Evolutionary conservation across 2,888 invertebrate species (phyloP), one percentile per base, ranked within the genome.

Genomic region (Cataglyphis albicans): DNA sequence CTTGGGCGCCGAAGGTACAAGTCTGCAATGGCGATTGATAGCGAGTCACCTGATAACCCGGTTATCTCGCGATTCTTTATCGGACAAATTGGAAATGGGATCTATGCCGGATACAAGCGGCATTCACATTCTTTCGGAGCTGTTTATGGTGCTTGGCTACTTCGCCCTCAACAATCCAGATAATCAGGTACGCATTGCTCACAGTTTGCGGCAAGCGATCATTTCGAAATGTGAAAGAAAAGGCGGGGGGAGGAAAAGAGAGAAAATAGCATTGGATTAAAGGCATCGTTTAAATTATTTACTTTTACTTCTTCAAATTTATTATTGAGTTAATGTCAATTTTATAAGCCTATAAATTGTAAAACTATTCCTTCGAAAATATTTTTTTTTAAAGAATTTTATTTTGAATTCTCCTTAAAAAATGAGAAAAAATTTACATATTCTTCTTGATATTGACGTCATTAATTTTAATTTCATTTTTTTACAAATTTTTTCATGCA

Each of bases 21-120:
- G 97, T 4, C 95, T 98, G 57, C 98, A 98, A 94, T 98, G 98
- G 95, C 96, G 98, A 0, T 97, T 98, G 90, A 98, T 98, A 73
- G 97, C 97, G 52, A 97, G 97, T 83, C 97, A 98, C 92, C 95
- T 98, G 78, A 96, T 98, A 87, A 97, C 97, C 95, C 96, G 96
- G 90, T 95, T 96, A 72, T 96, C 94, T 0, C 92, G 96, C 59
- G 96, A 96, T 94, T 91, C 95, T 93, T 82, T 93, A 65, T 84
- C 90, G 48, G 89, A 90, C 70, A 91, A 92, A 67, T 63, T 86
- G 75, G 91, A 90, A 76, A 80, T 72, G 89, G 82, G 94, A 92
- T 90, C 95, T 90, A 88, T 94, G 32, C 83, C 81, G 75, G 83
- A 85, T 93, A 95, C 95, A 81, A 95, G 93, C 90, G 96, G 96